Base-by-base conservation (phyloP, 2,113 vertebrate genomes). In the Corythornis madagascariensis region DNA sequence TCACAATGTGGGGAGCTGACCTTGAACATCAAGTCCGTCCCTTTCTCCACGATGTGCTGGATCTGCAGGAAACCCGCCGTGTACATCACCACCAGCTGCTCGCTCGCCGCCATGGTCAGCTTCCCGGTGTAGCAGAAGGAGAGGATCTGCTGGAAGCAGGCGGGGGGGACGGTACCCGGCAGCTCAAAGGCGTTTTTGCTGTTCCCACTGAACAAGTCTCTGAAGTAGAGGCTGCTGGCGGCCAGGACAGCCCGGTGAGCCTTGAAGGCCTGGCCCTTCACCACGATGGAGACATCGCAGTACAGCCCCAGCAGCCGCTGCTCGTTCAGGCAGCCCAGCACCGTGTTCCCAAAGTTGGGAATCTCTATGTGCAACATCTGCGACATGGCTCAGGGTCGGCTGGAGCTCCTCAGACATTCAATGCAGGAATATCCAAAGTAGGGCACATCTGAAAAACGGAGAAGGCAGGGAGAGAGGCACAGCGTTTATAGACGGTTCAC, bases 71-170 rank as follows among this genome's bases (percentile, higher is more conserved):
- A 99, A 83, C 99, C 99, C 4, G 99, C 99, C 6, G 99, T 99
- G 98, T 99, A 99, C 99, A 99, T 99, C 96, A 99, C 98, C 97
- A 99, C 99, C 55, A 99, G 98, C 98, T 99, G 99, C 97, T 99
- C 99, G 59, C 99, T 99, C 48, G 99, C 99, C 0, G 99, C 99
- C 99, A 99, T 99, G 82, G 99, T 99, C 95, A 99, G 98, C 97
- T 99, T 98, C 84, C 99, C 99, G 9, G 99, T 99, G 97, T 99
- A 99, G 98, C 99, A 99, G 97, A 99, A 99, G 92, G 98, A 98
- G 52, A 99, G 98, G 96, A 99, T 99, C 97, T 99, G 99, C 98
- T 99, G 99, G 97, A 99, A 99, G 97, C 99, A 99, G 55, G 98
- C 98, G 0, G 99, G 99, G 29, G 99, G 99, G 92, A 99, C 99